Percentiles rank a stretch among this genome's conserved stretches.
Evolutionary conservation across 2,888 invertebrate genomes (phyloP).

Genomic region (Drosophila subsilvestris): DNA sequence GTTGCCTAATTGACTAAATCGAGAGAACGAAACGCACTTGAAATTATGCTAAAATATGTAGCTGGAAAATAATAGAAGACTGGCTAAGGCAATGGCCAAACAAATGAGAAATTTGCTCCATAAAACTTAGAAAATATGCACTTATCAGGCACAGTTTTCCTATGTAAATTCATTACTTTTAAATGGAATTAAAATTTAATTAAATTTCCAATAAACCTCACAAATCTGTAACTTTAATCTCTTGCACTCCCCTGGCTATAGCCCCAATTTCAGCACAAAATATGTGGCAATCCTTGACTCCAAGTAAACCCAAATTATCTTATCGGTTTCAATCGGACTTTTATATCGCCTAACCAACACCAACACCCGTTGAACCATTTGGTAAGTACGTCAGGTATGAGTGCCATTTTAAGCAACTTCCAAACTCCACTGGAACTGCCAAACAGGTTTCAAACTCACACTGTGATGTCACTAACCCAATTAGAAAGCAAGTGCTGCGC

Average conservation of each 20-base stretch:
- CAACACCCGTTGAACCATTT: constrained; percentile 8
- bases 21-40: constrained; percentile 56
- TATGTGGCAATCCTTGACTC: constrained; percentile 32
- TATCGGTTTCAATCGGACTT: constrained; percentile 16
- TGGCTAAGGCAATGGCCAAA: not conserved
- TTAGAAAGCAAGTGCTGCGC: constrained; percentile 44
- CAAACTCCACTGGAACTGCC: not conserved
- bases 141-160: too few relatives aligned
- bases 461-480: constrained; percentile 44
- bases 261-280: not conserved
- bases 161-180: too few relatives aligned
- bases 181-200: too few relatives aligned
- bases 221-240: not conserved
- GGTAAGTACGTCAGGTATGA: constrained; percentile 26
- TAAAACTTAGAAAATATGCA: too few relatives aligned
- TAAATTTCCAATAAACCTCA: too few relatives aligned
- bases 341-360: constrained; percentile 22
- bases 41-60: constrained; percentile 35
- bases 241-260: not conserved
- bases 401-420: constrained; percentile 9
- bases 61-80: constrained; percentile 7
- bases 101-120: not conserved
- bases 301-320: constrained; percentile 27
- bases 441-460: constrained; percentile 26
- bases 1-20: constrained; percentile 16